Evolutionary conservation across 2,113 vertebrate species (phyloP).

Genomic region (Rhea americana): DNA sequence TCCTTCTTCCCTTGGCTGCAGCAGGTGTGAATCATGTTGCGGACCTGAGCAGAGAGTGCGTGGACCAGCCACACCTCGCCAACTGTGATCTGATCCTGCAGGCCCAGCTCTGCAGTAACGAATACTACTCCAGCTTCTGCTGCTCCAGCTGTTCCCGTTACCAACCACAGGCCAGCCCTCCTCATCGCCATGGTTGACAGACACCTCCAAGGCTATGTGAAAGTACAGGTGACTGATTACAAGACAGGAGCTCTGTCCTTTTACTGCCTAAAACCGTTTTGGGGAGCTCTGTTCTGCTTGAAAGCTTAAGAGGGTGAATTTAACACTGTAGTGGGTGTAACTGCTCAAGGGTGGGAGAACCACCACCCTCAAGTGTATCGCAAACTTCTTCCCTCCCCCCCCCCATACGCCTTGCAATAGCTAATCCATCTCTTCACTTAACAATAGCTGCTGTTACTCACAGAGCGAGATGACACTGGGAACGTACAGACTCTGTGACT

Average conservation of each 20-base stretch:
- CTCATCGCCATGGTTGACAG: conserved; percentile 49
- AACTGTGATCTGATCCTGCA: conserved; percentile 93
- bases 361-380: background rate
- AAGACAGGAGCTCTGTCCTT: background rate
- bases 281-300: background rate
- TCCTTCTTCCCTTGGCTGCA: conserved; percentile 21
- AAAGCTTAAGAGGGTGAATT: background rate
- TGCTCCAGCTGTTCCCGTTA: conserved; percentile 88
- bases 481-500: background rate
- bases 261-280: background rate
- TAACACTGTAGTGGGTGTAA: background rate
- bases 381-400: background rate
- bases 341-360: background rate
- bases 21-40: background rate
- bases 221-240: background rate
- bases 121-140: conserved; percentile 95
- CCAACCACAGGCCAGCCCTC: background rate
- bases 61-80: conserved; percentile 90
- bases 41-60: conserved; percentile 75
- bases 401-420: background rate
- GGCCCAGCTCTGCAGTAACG: conserved; percentile 88
- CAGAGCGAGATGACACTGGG: background rate
- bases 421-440: background rate
- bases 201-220: accelerated
- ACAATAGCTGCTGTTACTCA: background rate